A percentile compares a stretch with the other conserved stretches of the same genome.
These are phyloP conservation scores for Glaucomys volans DNA, from an alignment of 2,113 vertebrate species.

Conservation along the genomic window DNA sequence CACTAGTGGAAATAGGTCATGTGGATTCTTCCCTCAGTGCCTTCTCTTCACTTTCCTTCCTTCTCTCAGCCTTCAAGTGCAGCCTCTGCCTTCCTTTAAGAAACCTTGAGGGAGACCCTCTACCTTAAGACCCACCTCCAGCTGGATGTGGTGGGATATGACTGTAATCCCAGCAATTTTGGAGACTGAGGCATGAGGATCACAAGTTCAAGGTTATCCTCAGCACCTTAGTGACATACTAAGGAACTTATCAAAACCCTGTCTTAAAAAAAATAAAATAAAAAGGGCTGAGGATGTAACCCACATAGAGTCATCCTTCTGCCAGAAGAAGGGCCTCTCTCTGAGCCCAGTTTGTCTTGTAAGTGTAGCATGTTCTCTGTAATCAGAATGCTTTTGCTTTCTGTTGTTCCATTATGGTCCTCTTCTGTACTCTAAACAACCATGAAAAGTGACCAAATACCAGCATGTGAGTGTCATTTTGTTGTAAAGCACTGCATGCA, in stretches of 20 bases:
- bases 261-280: no score
- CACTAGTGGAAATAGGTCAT: background rate
- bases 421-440: background rate
- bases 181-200: no score
- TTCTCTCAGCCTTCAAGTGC: background rate
- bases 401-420: background rate
- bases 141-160: no score
- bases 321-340: background rate
- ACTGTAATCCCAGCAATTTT: no score
- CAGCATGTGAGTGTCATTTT: background rate
- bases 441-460: background rate
- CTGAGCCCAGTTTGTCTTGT: background rate
- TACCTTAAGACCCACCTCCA: background rate
- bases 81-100: background rate
- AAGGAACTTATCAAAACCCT: no score
- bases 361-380: background rate
- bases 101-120: background rate
- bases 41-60: background rate
- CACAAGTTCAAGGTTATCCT: no score
- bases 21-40: background rate
- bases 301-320: background rate
- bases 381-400: constrained; percentile 7
- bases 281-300: no score
- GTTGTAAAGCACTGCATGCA: background rate
- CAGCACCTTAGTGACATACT: no score